Percentiles rank a stretch among this genome's conserved stretches.
These are phyloP conservation scores for Drosophila borealis DNA, from an alignment of 2,888 invertebrate species.

Conservation along the genomic window DNA sequence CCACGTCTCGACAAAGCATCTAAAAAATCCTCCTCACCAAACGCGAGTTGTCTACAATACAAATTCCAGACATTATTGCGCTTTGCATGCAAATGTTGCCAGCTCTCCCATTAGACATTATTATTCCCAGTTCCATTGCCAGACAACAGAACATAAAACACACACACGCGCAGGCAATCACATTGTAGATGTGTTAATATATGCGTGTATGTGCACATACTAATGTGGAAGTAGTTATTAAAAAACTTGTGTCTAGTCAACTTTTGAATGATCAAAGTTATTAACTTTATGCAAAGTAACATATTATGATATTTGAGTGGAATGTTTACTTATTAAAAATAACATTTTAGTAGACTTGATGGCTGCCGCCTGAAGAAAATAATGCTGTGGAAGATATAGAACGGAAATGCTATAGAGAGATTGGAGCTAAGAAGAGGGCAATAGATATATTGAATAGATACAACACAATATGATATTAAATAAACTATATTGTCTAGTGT, in stretches of 20 bases:
- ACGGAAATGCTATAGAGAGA: too few species aligned
- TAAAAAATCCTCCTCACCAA: conserved; percentile 23
- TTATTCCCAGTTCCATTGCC: conserved; percentile 1
- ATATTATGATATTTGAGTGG: too few species aligned
- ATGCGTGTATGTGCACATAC: not conserved
- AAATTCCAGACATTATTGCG: conserved; percentile 58
- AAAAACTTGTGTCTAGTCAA: conserved; percentile 3
- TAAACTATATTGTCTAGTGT: too few species aligned
- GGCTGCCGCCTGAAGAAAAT: too few species aligned
- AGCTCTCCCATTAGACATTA: conserved; percentile 2
- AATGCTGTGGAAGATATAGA: too few species aligned
- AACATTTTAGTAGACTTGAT: too few species aligned
- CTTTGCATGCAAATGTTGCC: conserved; percentile 52
- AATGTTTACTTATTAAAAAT: too few species aligned
- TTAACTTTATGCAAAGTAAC: not conserved
- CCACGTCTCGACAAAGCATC: conserved; percentile 14
- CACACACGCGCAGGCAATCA: too few species aligned
- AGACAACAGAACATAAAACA: not conserved
- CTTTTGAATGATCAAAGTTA: not conserved
- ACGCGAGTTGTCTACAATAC: conserved; percentile 27
- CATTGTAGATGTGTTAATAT: too few species aligned
- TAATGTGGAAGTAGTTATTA: not conserved
- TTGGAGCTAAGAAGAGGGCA: too few species aligned
- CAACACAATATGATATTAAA: too few species aligned
- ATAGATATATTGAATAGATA: too few species aligned